phyloP scores from a whole-genome alignment of 2,797 vertebrate genomes.

The Pseudochaenichthys georgianus region DNA sequence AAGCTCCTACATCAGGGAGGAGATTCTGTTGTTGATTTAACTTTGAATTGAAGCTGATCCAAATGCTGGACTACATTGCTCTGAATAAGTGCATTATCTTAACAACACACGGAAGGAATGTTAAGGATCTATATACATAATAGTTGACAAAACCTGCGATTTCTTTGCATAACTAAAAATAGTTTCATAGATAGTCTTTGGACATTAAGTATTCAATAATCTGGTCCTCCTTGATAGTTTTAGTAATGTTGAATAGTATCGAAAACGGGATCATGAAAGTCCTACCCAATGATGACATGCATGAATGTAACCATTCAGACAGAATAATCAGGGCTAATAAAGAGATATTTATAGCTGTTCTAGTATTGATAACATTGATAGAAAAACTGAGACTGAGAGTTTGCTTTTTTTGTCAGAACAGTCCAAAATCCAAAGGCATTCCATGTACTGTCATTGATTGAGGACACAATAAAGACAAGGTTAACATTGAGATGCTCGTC shows the following conservation, averaged over 20 bases:
- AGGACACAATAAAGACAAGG: background rate
- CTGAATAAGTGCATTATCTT: background rate
- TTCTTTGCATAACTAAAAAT: background rate
- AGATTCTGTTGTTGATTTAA: background rate
- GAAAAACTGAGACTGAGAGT: background rate
- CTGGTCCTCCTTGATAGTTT: background rate
- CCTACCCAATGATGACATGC: background rate
- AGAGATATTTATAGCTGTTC: background rate
- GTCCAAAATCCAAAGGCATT: background rate
- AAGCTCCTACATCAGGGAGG: slow-evolving; percentile 13
- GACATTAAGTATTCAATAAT: background rate
- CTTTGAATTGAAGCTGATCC: background rate
- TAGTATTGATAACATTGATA: background rate
- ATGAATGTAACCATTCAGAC: background rate
- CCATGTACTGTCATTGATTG: background rate
- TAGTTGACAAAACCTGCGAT: background rate
- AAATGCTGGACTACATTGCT: background rate
- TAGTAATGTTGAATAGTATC: background rate
- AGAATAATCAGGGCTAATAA: background rate
- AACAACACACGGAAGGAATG: background rate
- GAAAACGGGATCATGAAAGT: background rate
- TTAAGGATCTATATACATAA: too few species aligned
- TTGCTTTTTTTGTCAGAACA: background rate
- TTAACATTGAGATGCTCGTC: too few species aligned
- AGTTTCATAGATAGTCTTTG: background rate